phyloP scores from a whole-genome alignment of 2,797 vertebrate species.

The Urophycis tenuis region DNA sequence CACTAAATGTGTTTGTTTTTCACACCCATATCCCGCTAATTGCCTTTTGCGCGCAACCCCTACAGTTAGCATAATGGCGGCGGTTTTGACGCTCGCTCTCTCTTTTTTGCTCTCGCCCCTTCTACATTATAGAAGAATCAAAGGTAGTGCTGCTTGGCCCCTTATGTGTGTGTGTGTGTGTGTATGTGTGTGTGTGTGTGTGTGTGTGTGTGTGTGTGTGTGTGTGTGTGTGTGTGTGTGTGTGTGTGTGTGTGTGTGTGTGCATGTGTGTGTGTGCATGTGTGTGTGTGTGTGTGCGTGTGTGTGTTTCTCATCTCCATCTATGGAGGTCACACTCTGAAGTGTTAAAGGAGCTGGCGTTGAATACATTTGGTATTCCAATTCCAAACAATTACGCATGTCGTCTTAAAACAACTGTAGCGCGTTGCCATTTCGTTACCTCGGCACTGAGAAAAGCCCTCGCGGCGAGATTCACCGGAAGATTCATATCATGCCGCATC shows the following conservation, averaged over 20 bases:
- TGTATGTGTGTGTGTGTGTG: not conserved
- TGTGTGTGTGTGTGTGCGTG: not conserved
- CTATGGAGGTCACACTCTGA: too few species aligned
- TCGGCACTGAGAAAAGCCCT: too few species aligned
- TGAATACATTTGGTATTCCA: too few species aligned
- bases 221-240: not conserved
- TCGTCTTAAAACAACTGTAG: too few species aligned
- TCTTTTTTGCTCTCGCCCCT: not conserved
- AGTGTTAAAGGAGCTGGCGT: too few species aligned
- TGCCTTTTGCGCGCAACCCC: slow-evolving; percentile 47
- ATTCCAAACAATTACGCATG: too few species aligned
- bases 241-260: too few species aligned
- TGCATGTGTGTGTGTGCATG: not conserved
- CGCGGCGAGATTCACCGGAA: too few species aligned
- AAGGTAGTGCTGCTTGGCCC: not conserved
- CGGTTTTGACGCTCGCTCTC: not conserved
- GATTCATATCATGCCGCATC: too few species aligned
- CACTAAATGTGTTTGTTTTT: slow-evolving; percentile 61
- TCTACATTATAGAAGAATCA: not conserved
- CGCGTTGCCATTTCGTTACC: too few species aligned
- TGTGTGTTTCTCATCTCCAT: too few species aligned
- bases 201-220: not conserved
- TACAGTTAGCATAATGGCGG: not conserved
- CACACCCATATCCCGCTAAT: slow-evolving; percentile 51
- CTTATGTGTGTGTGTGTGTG: not conserved